Conservation (phyloP, 92 coral and sea anemone genomes). For the Phenganax marumi region DNA sequence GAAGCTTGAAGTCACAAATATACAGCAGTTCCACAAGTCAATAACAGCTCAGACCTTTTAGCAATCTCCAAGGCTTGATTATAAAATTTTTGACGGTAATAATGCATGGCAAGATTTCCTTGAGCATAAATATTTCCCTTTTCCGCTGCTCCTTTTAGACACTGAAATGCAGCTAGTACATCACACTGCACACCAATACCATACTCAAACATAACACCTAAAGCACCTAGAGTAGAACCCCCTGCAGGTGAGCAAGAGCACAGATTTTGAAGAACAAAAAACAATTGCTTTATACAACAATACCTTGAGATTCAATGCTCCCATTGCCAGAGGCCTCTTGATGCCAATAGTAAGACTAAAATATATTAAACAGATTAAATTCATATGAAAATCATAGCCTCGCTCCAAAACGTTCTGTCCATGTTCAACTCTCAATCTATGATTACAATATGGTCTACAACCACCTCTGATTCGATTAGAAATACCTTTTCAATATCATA, state of each 20-base stretch:
- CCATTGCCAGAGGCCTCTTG: slow-evolving; percentile 99
- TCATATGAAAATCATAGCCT: slow-evolving; percentile 3
- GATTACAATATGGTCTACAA: too few species aligned
- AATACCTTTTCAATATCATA: slow-evolving; percentile 79
- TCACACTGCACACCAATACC: slow-evolving; percentile 81
- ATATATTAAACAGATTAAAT: neutral
- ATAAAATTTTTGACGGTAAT: slow-evolving; percentile 78
- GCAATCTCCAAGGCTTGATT: slow-evolving; percentile 95
- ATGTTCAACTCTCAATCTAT: too few species aligned
- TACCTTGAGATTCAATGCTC: slow-evolving; percentile 95
- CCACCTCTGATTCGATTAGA: neutral
- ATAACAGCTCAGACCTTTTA: slow-evolving; percentile 62
- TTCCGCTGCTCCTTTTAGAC: slow-evolving; percentile 81
- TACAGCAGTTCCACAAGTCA: neutral
- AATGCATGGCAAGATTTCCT: slow-evolving; percentile 93
- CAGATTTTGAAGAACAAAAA: neutral
- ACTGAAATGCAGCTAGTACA: slow-evolving; percentile 81
- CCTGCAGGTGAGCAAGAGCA: neutral
- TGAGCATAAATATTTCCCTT: slow-evolving; percentile 94
- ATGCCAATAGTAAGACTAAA: slow-evolving; percentile 83
- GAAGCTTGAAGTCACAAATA: too few species aligned
- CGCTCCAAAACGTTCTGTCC: neutral
- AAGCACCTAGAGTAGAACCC: slow-evolving; percentile 62
- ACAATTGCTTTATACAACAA: neutral
- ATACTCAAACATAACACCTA: slow-evolving; percentile 97